phyloP scores from a whole-genome alignment of 1,140 invertebrate species.

The Orius laevigatus region DNA sequence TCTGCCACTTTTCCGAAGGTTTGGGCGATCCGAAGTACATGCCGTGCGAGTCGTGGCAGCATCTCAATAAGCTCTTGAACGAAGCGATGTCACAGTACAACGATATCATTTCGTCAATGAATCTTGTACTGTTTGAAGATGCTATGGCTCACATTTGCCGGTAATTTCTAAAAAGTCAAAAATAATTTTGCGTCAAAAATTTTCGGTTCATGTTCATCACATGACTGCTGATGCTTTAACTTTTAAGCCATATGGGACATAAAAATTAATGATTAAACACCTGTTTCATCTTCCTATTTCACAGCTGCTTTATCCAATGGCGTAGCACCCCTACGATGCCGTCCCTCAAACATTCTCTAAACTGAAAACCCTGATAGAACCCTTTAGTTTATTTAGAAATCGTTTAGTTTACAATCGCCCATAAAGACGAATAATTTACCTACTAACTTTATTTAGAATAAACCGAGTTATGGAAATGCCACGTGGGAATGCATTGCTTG shows the following conservation, averaged over 20 bases:
- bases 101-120: slow-evolving; percentile 70
- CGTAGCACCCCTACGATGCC: too few species aligned
- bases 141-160: slow-evolving; percentile 80
- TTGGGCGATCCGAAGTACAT: slow-evolving; percentile 85
- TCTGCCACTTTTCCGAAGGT: slow-evolving; percentile 79
- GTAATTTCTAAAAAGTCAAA: slow-evolving; percentile 22
- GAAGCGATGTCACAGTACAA: slow-evolving; percentile 67
- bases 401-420: too few species aligned
- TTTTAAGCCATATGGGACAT: too few species aligned
- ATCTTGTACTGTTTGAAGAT: slow-evolving; percentile 89
- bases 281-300: too few species aligned
- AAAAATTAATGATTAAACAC: too few species aligned
- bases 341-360: too few species aligned
- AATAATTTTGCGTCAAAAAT: background rate
- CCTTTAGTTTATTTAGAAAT: too few species aligned
- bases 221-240: too few species aligned
- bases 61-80: slow-evolving; percentile 53
- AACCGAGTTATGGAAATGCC: slow-evolving; percentile 84
- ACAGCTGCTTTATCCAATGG: too few species aligned
- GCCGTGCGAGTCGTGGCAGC: slow-evolving; percentile 51
- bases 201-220: too few species aligned
- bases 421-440: too few species aligned
- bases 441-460: slow-evolving; percentile 37
- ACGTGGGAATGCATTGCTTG: slow-evolving; percentile 75
- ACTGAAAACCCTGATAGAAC: too few species aligned